Percentiles rank a stretch among this genome's conserved stretches.
Conservation (phyloP, 2,113 vertebrate species). For the Poicephalus meyeri region DNA sequence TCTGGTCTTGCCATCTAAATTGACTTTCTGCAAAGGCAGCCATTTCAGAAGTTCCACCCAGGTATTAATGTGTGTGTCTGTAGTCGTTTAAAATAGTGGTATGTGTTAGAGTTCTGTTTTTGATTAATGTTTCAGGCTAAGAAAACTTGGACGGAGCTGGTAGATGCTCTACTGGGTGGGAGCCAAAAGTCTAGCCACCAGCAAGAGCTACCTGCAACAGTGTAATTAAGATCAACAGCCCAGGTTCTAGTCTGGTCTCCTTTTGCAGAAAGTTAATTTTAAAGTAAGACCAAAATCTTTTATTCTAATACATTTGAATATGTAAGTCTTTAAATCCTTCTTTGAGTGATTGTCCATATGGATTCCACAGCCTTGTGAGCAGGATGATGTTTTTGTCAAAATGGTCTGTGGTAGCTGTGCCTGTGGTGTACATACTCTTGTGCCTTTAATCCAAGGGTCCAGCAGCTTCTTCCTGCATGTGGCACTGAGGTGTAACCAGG, state of each 20-base stretch:
- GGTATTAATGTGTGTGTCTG: not conserved
- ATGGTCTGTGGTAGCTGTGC: not conserved
- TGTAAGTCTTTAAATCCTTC: not conserved
- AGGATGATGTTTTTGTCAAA: not conserved
- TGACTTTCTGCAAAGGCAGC: constrained; percentile 19
- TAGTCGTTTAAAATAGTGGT: not conserved
- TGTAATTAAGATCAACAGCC: constrained; percentile 25
- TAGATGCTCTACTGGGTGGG: constrained; percentile 32
- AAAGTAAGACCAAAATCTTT: constrained; percentile 18
- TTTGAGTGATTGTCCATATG: not conserved
- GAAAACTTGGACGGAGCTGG: constrained; percentile 35
- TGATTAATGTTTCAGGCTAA: constrained; percentile 49
- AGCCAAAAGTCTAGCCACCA: constrained; percentile 20
- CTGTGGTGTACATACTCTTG: not conserved
- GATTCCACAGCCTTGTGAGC: not conserved
- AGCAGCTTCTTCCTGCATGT: not conserved
- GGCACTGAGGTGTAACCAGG: not conserved
- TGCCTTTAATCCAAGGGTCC: not conserved
- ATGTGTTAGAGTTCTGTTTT: constrained; percentile 21
- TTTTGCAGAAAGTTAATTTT: constrained; percentile 57
- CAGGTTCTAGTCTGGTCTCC: constrained; percentile 35
- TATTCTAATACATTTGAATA: not conserved
- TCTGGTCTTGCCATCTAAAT: not conserved
- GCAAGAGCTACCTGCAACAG: constrained; percentile 29
- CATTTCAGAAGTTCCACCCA: not conserved